Evolutionary conservation across 2,797 vertebrate genomes (phyloP), one percentile per base, ranked within the genome.

Genomic region (Chromis chromis): DNA sequence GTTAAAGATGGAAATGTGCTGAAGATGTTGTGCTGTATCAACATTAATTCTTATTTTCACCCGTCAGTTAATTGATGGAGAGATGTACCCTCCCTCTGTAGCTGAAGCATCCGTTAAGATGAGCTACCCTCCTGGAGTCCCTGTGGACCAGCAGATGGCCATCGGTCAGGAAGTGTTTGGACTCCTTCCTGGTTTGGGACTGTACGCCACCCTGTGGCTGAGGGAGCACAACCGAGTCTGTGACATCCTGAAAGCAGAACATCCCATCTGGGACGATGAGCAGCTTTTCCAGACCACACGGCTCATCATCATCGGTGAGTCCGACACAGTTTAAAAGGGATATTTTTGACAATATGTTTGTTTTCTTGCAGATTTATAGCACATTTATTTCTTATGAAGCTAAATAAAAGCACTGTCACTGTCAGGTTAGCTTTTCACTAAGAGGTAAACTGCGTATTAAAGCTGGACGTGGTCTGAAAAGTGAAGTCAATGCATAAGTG

Each of bases 261-360:
- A 99, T 65, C 97, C 98, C 7, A 95, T 91, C 61, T 99, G 98
- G 98, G 93, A 79, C 0, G 98, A 99, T 0, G 98, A 99, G 79
- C 98, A 98, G 89, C 96, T 99, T 22, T 99, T 99, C 93, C 98
- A 99, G 91, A 99, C 98, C 0, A 9, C 97, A 0, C 94, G 98
- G 14, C 95, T 99, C 78, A 94, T 99, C 84, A 94, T 99, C 76
- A 99, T 97, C 2, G 98, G 98, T 99, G 90, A 89, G 85, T 31
- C 7, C 1, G 31, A 31, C 31, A 31, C 21, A 2, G 1, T 14
- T 40, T 31, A 22, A 6, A 25, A 39, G 4, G 46, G n/a, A n/a
- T 17, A 48, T n/a, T 48, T 48, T n/a, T 5, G 42, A 6, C 10
- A 12, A 11, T 36, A 36, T 36, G 33, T 36, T 36, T 36, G 33